phyloP scores from a whole-genome alignment of 2,113 vertebrate genomes.

The Mus pahari region DNA sequence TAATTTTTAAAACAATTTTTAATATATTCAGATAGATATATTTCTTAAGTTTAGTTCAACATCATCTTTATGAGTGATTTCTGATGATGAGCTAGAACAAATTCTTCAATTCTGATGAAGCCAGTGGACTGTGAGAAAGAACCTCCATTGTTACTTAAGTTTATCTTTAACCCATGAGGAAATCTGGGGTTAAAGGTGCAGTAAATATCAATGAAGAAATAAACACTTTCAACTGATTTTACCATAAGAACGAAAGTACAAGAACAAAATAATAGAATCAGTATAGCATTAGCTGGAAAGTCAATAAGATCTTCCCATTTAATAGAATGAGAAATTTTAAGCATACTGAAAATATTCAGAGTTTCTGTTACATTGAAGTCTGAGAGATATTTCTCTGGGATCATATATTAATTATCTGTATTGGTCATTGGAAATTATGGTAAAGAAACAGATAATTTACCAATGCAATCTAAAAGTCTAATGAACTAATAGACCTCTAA shows the following conservation, averaged over 20 bases:
- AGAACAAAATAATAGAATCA: slow-evolving; percentile 78
- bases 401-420: slow-evolving; percentile 48
- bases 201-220: slow-evolving; percentile 75
- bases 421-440: slow-evolving; percentile 70
- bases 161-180: slow-evolving; percentile 82
- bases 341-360: slow-evolving; percentile 62
- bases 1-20: slow-evolving; percentile 4
- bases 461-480: slow-evolving; percentile 45
- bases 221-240: slow-evolving; percentile 83
- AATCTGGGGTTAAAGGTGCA: slow-evolving; percentile 79
- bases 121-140: neutral
- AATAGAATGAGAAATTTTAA: slow-evolving; percentile 50
- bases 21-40: neutral
- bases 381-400: slow-evolving; percentile 72
- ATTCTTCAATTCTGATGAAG: slow-evolving; percentile 51
- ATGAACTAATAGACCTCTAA: neutral
- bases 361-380: slow-evolving; percentile 71
- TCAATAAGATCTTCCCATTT: slow-evolving; percentile 56
- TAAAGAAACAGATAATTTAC: slow-evolving; percentile 39
- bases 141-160: slow-evolving; percentile 58
- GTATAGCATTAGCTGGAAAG: slow-evolving; percentile 75
- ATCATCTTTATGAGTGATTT: slow-evolving; percentile 47
- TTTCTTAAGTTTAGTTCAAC: slow-evolving; percentile 60
- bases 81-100: slow-evolving; percentile 16
- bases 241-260: slow-evolving; percentile 84